These are phyloP conservation scores for Mobula hypostoma DNA, from an alignment of 2,113 vertebrate species.

Conservation along the genomic window DNA sequence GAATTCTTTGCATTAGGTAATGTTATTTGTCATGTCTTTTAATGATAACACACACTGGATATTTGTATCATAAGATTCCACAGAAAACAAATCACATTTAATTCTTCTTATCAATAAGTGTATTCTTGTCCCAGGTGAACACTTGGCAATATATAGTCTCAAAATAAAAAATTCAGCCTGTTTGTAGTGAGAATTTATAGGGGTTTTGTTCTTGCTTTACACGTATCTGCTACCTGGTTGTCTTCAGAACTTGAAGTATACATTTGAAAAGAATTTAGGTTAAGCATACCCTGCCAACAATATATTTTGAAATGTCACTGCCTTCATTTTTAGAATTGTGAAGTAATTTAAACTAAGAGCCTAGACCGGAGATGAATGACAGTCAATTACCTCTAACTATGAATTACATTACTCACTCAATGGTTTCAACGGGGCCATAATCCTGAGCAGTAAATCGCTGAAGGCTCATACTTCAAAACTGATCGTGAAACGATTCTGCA, in stretches of 20 bases:
- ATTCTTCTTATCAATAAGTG: not conserved
- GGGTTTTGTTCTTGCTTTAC: not conserved
- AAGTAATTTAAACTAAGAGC: not conserved
- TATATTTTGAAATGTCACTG: constrained; percentile 5
- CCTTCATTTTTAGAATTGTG: constrained; percentile 10
- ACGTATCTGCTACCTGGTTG: not conserved
- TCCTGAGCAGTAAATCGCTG: not conserved
- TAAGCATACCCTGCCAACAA: not conserved
- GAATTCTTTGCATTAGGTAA: not conserved
- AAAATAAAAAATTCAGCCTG: not conserved
- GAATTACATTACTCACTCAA: constrained; percentile 1
- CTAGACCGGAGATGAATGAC: constrained; percentile 5
- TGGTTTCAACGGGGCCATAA: not conserved
- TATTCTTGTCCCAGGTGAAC: not conserved
- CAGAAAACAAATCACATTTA: not conserved
- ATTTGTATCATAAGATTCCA: not conserved
- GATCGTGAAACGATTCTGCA: not conserved
- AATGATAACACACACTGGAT: not conserved
- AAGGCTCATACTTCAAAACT: not conserved
- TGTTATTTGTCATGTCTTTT: not conserved
- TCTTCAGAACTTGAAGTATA: not conserved
- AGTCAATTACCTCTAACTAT: constrained; percentile 8
- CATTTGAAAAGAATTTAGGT: not conserved
- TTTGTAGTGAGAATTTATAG: not conserved
- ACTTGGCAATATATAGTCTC: not conserved